These are phyloP conservation scores for Rhegmatorhina hoffmannsi DNA, from an alignment of 2,113 vertebrate species.

Conservation along the genomic window DNA sequence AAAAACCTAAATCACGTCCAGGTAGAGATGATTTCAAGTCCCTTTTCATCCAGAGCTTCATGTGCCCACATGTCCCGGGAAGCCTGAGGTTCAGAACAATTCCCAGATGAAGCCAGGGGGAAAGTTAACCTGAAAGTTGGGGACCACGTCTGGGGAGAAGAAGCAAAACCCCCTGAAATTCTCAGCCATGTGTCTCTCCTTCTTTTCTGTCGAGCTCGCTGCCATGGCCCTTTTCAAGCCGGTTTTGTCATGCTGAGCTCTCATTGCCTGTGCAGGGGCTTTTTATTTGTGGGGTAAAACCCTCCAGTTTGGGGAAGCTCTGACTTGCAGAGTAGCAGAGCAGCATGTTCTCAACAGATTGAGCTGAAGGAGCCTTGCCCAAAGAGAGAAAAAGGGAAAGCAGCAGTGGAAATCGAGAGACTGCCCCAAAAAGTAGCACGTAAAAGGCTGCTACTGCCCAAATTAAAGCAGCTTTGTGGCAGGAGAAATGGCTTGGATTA, in stretches of 20 bases:
- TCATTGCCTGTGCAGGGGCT: accelerated
- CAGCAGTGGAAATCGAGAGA: background rate
- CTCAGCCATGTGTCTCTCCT: background rate
- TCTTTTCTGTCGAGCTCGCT: background rate
- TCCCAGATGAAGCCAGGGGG: background rate
- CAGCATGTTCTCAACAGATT: accelerated
- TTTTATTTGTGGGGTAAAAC: background rate
- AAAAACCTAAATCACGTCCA: background rate
- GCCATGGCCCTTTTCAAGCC: background rate
- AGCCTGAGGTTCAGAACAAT: background rate
- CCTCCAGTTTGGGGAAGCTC: background rate
- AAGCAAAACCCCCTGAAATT: background rate
- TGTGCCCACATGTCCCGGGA: background rate
- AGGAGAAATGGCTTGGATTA: background rate
- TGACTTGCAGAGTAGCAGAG: background rate
- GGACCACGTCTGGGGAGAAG: background rate
- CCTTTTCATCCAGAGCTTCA: background rate
- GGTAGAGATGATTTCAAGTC: background rate
- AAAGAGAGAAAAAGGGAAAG: background rate
- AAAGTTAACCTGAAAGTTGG: background rate
- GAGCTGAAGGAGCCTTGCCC: background rate
- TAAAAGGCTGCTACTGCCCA: background rate
- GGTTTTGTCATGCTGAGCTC: background rate
- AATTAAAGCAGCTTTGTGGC: background rate
- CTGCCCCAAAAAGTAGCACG: background rate